A percentile compares a stretch with the other conserved stretches of the same genome.
These are phyloP conservation scores for Sebastes melanostomus DNA, from an alignment of 2,797 vertebrate genomes.

Conservation along the genomic window DNA sequence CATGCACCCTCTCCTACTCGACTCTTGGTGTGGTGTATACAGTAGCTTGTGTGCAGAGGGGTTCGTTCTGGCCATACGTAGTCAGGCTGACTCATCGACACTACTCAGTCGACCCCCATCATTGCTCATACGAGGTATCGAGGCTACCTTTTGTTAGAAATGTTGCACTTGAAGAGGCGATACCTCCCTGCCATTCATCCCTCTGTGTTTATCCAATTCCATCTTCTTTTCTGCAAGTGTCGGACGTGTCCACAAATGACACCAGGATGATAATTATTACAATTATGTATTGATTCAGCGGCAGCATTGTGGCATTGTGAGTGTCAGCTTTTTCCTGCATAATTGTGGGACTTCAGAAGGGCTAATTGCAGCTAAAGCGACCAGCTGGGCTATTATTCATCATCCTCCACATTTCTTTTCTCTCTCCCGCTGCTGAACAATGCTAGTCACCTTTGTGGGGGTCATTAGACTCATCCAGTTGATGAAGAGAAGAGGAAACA, in stretches of 20 bases:
- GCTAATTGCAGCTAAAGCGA: slow-evolving; percentile 81
- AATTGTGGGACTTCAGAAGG: slow-evolving; percentile 85
- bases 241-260: slow-evolving; percentile 70
- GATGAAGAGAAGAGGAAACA: slow-evolving; percentile 57
- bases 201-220: slow-evolving; percentile 74
- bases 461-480: slow-evolving; percentile 68
- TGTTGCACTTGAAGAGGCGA: slow-evolving; percentile 52
- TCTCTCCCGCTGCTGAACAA: slow-evolving; percentile 63
- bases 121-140: slow-evolving; percentile 32
- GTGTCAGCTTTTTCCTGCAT: slow-evolving; percentile 72
- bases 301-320: slow-evolving; percentile 72
- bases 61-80: not conserved
- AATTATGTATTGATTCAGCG: slow-evolving; percentile 85
- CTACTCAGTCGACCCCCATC: not conserved
- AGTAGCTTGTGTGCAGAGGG: not conserved
- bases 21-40: not conserved
- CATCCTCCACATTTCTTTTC: slow-evolving; percentile 78
- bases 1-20: not conserved
- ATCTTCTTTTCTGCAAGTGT: slow-evolving; percentile 71
- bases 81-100: slow-evolving; percentile 49
- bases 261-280: slow-evolving; percentile 81
- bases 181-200: slow-evolving; percentile 53
- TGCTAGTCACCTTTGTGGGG: slow-evolving; percentile 64
- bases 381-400: slow-evolving; percentile 84
- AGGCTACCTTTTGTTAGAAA: slow-evolving; percentile 71